phyloP scores from a whole-genome alignment of 1,140 invertebrate genomes.

The Caerostris darwini region DNA sequence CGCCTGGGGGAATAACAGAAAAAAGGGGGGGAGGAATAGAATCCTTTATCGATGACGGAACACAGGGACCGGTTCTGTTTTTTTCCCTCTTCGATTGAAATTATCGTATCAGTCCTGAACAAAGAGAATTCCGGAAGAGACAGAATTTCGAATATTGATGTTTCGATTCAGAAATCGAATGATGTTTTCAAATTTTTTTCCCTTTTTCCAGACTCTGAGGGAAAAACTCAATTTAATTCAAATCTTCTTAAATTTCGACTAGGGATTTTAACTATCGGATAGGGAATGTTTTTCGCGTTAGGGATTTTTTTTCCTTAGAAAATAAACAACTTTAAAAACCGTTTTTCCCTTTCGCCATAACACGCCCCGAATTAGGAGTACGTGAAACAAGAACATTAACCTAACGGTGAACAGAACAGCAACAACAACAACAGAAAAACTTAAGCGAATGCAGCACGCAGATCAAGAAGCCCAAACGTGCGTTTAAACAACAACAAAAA shows the following conservation, averaged over 20 bases:
- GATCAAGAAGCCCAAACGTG: background rate
- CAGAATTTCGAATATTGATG: conserved; percentile 47
- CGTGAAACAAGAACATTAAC: conserved; percentile 22
- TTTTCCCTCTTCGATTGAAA: conserved; percentile 46
- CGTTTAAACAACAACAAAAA: background rate
- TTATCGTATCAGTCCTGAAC: conserved; percentile 52
- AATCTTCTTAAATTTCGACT: conserved; percentile 58
- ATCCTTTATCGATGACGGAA: conserved; percentile 43
- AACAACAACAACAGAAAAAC: conserved; percentile 2
- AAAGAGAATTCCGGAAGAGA: conserved; percentile 42
- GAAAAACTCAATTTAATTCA: conserved; percentile 51
- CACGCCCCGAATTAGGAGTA: background rate
- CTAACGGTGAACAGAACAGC: background rate
- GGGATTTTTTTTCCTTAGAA: background rate
- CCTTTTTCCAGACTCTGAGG: background rate
- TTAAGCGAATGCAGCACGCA: background rate
- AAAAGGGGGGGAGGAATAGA: background rate
- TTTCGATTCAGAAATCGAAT: conserved; percentile 33
- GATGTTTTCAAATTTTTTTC: background rate
- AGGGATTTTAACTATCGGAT: conserved; percentile 13
- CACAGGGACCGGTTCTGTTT: conserved; percentile 28
- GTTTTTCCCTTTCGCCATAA: background rate
- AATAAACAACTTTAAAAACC: conserved; percentile 42
- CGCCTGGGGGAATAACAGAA: background rate
- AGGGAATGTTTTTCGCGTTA: background rate